These are phyloP conservation scores for Tiaroga cobitis DNA, from an alignment of 2,797 vertebrate genomes.

Conservation along the genomic window DNA sequence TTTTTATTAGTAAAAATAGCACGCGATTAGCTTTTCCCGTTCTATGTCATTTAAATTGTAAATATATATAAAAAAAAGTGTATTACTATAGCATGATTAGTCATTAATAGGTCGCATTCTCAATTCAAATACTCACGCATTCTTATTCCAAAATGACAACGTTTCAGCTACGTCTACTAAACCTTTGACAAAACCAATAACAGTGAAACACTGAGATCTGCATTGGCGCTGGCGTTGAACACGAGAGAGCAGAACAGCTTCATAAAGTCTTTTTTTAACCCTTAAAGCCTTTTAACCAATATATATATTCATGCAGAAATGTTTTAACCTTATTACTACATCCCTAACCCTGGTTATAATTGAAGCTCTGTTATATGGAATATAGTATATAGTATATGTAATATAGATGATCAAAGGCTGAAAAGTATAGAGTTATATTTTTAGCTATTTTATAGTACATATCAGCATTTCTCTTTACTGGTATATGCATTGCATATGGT, in stretches of 20 bases:
- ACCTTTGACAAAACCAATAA: no score
- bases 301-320: not conserved
- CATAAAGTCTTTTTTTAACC: not conserved
- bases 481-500: not conserved
- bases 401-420: not conserved
- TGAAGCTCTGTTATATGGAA: not conserved
- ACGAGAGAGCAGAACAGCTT: no score
- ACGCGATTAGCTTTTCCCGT: not conserved
- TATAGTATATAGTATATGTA: no score
- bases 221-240: no score
- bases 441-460: not conserved
- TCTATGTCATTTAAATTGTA: not conserved
- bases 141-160: no score
- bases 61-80: not conserved
- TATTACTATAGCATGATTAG: no score
- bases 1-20: not conserved
- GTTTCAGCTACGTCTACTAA: no score
- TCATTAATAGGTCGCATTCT: no score
- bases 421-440: not conserved
- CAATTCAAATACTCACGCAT: no score
- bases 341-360: not conserved
- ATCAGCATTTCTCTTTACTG: not conserved
- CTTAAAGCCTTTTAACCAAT: not conserved
- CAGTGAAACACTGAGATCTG: no score
- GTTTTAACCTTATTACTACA: not conserved